Evolutionary conservation across 30 jellyfish, hydroid and myxozoan genomes (phyloP), one percentile per base, ranked within the genome.

Genomic region (Morbakka virulenta): DNA sequence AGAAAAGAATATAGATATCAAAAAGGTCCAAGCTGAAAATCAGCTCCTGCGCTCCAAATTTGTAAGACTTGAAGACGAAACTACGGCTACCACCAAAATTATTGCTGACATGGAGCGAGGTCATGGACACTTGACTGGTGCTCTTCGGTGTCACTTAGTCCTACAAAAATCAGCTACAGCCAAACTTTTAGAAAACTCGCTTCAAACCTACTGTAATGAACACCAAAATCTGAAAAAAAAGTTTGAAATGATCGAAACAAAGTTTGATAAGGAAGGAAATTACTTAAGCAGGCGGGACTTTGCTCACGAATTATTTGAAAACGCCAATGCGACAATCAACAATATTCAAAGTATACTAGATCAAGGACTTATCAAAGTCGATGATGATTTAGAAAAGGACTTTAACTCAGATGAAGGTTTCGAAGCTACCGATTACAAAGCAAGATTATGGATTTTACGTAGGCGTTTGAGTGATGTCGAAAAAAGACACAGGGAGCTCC

Each of bases 71-170:
- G 99, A 86, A 50, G 95, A 85, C 62, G 99, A 92, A 47, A 66
- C 95, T 2, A 89, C 91, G 17, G 99, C 94, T 13, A 85, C 94
- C 24, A 85, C 96, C 25, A 92, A 92, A 63, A 80, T 92, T 9
- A 84, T 92, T 6, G 95, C 99, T 35, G 99, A 92, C 34, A 84
- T 84, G 96, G 99, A 92, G 29, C 80, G 99, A 32, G 99, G 99
- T 1, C 99, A 92, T 50, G 99, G 99, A 13, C 99, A 92, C 63
- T 51, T 92, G 74, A 92, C 99, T 6, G 99, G 99, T 28, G 81
- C 89, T 6, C 85, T 92, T 32, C 80, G 99, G 26, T 74, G 95
- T 20, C 99, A 92, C 52, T 73, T 92, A 76, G 67, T 92, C 27
- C 62, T 92, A 36, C 99, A 92, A 81, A 85, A 92, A 53, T 90